Conservation (phyloP, 1,140 invertebrate species). For the Zophobas atratus region DNA sequence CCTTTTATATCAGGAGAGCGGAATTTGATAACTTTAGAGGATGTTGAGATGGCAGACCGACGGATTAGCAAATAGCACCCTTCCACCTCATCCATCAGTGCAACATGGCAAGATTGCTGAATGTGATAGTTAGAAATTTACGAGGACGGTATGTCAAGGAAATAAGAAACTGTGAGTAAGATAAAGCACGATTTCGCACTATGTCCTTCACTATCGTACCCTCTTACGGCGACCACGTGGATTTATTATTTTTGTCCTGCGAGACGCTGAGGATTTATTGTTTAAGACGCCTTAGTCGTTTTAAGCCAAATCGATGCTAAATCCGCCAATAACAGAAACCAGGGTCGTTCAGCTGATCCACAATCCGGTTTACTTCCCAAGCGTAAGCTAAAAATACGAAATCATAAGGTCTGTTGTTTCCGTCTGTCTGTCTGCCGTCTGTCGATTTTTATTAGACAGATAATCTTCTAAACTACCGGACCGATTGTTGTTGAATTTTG, state of each 20-base stretch:
- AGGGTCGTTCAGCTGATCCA: too few relatives aligned
- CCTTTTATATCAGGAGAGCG: slow-evolving; percentile 23
- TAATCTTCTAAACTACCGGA: too few relatives aligned
- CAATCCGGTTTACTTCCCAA: too few relatives aligned
- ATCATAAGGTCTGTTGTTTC: too few relatives aligned
- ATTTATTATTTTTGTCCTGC: slow-evolving; percentile 41
- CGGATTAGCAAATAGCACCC: slow-evolving; percentile 54
- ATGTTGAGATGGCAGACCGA: slow-evolving; percentile 28
- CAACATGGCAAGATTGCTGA: slow-evolving; percentile 56
- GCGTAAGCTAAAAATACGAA: too few relatives aligned
- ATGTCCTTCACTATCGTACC: slow-evolving; percentile 52
- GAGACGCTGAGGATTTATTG: slow-evolving; percentile 7
- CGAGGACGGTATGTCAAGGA: slow-evolving; percentile 53
- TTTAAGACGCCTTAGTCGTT: slow-evolving; percentile 10
- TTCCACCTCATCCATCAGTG: slow-evolving; percentile 55
- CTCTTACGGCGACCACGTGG: slow-evolving; percentile 10
- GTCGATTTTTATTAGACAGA: too few relatives aligned
- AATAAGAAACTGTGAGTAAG: slow-evolving; percentile 58
- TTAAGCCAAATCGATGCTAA: slow-evolving; percentile 10
- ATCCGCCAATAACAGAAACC: slow-evolving; percentile 9
- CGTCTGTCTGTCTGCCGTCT: too few relatives aligned
- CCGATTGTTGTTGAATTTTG: too few relatives aligned
- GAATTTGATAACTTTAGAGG: slow-evolving; percentile 34
- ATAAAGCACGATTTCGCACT: slow-evolving; percentile 57
- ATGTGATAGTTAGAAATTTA: slow-evolving; percentile 58